Evolutionary conservation across 2,113 vertebrate genomes (phyloP), one percentile per base, ranked within the genome.

Genomic region (Podarcis cretensis): DNA sequence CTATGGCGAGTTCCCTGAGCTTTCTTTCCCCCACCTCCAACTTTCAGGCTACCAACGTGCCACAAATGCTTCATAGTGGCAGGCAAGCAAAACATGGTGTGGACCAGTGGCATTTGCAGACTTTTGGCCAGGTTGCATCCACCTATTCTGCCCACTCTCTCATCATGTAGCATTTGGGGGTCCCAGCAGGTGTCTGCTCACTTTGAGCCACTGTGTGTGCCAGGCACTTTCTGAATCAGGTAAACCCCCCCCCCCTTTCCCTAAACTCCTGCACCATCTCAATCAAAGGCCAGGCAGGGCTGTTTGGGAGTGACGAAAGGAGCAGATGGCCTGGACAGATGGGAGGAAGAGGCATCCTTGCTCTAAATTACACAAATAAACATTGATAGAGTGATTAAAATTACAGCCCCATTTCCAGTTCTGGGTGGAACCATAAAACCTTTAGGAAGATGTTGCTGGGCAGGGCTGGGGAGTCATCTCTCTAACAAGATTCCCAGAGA

Each of bases 281-380:
- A 71, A 1, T 10, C 86, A 14, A 37, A 71, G 81, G 57, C 73
- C 23, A 0, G 91, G 90, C 23, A 0, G 91, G 90, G 32, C 3
- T 14, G 85, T 81, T 91, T 84, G 32, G 91, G 91, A 89, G 65
- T 48, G 74, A 88, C 18, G 0, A 13, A 80, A 91, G 94, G 89
- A 97, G 95, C 97, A 97, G 97, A 97, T 97, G 97, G 97, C 81
- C 2, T 84, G 93, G 95, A 96, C 96, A 97, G 97, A 97, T 96
- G 96, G 93, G 95, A 95, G 88, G 75, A 89, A 93, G 94, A 92
- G 91, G 90, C 95, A 66, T 95, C 92, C 94, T 81, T 9, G 82
- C 92, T 90, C 85, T 87, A n/a, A 93, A 94, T 96, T 89, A 93
- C 89, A 96, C 94, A 93, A 95, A 95, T 92, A 90, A 96, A 95